Evolutionary conservation across 2,888 invertebrate genomes (phyloP).

Genomic region (Oscheius sp.): DNA sequence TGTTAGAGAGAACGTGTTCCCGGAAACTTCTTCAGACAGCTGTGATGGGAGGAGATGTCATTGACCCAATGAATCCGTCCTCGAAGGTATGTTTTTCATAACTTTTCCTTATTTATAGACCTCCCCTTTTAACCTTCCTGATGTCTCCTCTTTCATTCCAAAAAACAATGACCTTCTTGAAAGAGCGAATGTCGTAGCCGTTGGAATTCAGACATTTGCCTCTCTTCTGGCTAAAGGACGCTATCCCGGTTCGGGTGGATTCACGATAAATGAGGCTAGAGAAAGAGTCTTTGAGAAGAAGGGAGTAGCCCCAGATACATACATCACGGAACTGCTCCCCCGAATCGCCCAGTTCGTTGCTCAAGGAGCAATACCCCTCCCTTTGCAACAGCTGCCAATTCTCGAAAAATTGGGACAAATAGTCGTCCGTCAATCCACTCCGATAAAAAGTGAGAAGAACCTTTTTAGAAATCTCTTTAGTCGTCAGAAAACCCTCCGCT

Average conservation of each 20-base stretch:
- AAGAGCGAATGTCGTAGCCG: slow-evolving; percentile 49
- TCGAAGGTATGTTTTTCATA: not conserved
- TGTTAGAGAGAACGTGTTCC: slow-evolving; percentile 44
- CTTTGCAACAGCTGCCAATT: slow-evolving; percentile 39
- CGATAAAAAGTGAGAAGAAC: slow-evolving; percentile 2
- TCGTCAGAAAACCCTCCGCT: not conserved
- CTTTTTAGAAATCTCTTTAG: not conserved
- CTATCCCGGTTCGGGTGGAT: slow-evolving; percentile 57
- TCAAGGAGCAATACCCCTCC: slow-evolving; percentile 36
- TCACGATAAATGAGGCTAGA: slow-evolving; percentile 39
- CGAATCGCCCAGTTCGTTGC: slow-evolving; percentile 37
- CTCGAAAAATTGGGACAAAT: slow-evolving; percentile 30
- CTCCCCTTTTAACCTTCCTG: not conserved
- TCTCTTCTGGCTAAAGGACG: slow-evolving; percentile 47
- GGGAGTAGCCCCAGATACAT: not conserved
- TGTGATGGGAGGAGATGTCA: slow-evolving; percentile 53
- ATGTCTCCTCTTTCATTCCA: not conserved
- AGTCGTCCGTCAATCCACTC: not conserved
- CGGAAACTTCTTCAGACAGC: slow-evolving; percentile 47
- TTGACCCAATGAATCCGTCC: slow-evolving; percentile 44
- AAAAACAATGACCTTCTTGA: slow-evolving; percentile 26
- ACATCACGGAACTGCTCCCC: slow-evolving; percentile 35
- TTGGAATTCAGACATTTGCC: slow-evolving; percentile 58
- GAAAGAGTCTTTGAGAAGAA: slow-evolving; percentile 34
- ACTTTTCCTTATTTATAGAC: not conserved